phyloP scores from a whole-genome alignment of 2,888 invertebrate genomes.

The Parnassius apollo region DNA sequence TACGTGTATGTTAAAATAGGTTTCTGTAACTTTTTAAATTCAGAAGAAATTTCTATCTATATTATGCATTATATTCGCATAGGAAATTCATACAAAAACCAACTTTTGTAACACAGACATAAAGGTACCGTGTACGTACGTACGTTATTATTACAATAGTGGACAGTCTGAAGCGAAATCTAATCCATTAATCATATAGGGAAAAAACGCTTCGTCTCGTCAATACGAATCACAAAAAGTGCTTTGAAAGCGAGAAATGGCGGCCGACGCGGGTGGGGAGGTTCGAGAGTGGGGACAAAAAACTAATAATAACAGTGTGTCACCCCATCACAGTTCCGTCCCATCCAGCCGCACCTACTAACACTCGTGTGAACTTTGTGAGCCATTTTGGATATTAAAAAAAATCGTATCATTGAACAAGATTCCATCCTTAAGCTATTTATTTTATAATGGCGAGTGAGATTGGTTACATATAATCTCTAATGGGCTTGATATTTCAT shows the following conservation, averaged over 20 bases:
- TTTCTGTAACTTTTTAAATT: too few relatives aligned
- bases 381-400: conserved; percentile 45
- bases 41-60: too few relatives aligned
- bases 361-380: conserved; percentile 56
- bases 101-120: too few relatives aligned
- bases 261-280: conserved; percentile 52
- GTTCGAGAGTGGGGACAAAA: conserved; percentile 65
- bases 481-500: too few relatives aligned
- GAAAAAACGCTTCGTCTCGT: conserved; percentile 27
- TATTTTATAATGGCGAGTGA: too few relatives aligned
- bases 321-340: conserved; percentile 73
- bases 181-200: conserved; percentile 9
- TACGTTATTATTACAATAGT: too few relatives aligned
- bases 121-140: too few relatives aligned
- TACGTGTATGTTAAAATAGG: too few relatives aligned
- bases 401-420: neutral
- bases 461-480: too few relatives aligned
- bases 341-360: conserved; percentile 63
- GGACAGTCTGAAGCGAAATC: conserved; percentile 1
- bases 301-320: conserved; percentile 78
- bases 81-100: too few relatives aligned
- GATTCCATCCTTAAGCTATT: too few relatives aligned
- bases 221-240: conserved; percentile 59
- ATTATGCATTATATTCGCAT: too few relatives aligned
- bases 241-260: conserved; percentile 66